These are phyloP conservation scores for Heliocidaris tuberculata DNA, from an alignment of 35 echinoderm and acorn worm species.

Conservation along the genomic window DNA sequence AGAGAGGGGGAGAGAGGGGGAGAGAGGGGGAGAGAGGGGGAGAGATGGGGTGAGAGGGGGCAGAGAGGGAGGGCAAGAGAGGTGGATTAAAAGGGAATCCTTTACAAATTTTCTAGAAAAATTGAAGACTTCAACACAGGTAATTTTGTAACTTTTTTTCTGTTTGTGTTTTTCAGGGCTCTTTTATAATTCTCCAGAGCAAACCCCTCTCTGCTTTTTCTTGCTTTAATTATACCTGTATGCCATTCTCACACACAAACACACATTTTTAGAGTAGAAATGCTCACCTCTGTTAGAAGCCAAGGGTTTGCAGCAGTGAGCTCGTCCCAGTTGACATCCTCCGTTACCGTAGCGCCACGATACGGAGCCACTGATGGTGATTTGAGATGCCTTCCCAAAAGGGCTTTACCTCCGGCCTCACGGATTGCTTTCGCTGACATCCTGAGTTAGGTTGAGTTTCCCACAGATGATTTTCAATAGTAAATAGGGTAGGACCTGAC, in stretches of 20 bases:
- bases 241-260: background rate
- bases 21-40: no score
- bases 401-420: constrained; percentile 83
- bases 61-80: no score
- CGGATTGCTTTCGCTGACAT: constrained; percentile 98
- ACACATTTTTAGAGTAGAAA: background rate
- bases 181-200: no score
- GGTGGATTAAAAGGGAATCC: no score
- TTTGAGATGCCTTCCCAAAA: constrained; percentile 69
- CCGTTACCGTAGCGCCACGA: constrained; percentile 68
- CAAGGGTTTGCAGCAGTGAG: constrained; percentile 76
- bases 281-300: constrained; percentile 87
- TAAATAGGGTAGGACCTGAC: background rate
- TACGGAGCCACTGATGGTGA: constrained; percentile 57
- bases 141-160: no score
- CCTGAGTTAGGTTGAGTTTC: constrained; percentile 26
- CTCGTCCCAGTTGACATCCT: constrained; percentile 78
- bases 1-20: no score
- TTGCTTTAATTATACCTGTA: no score
- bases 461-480: background rate
- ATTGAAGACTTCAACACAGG: no score
- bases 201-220: no score
- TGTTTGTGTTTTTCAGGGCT: no score
- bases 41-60: no score
- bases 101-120: no score